Percentiles rank a stretch among this genome's conserved stretches.
These are phyloP conservation scores for Molothrus ater DNA, from an alignment of 2,797 vertebrate genomes.

Conservation along the genomic window DNA sequence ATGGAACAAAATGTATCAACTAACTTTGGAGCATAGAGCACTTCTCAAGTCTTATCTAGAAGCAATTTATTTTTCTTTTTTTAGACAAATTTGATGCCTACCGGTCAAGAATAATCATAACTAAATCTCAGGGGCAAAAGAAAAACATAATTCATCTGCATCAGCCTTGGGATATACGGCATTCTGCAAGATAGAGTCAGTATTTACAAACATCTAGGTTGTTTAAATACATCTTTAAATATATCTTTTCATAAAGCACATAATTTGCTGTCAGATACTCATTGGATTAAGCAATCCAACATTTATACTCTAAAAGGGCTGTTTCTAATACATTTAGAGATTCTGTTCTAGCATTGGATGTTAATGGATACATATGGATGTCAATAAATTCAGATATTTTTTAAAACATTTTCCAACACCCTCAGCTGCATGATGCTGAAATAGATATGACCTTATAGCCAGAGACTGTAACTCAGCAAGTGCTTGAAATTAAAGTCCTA, in stretches of 20 bases:
- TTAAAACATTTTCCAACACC: background rate
- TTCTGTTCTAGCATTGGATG: background rate
- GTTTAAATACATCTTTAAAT: background rate
- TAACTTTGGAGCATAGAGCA: background rate
- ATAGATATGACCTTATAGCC: background rate
- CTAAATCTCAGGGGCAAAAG: background rate
- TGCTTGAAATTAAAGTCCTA: background rate
- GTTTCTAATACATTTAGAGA: background rate
- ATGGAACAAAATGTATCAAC: background rate
- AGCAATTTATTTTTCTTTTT: background rate
- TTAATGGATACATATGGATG: background rate
- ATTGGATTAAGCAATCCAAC: background rate
- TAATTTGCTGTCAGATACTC: background rate
- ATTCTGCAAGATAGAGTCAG: background rate
- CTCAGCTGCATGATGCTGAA: background rate
- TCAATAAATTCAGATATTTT: background rate
- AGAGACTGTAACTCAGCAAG: background rate
- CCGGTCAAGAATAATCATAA: background rate
- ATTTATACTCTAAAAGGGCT: background rate
- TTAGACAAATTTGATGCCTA: background rate
- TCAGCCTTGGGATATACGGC: background rate
- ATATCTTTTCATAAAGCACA: background rate
- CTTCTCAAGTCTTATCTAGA: background rate
- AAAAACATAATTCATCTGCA: background rate
- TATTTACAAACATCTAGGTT: background rate